Conservation (phyloP, 2,113 vertebrate species). For the Lampris megalopsis region DNA sequence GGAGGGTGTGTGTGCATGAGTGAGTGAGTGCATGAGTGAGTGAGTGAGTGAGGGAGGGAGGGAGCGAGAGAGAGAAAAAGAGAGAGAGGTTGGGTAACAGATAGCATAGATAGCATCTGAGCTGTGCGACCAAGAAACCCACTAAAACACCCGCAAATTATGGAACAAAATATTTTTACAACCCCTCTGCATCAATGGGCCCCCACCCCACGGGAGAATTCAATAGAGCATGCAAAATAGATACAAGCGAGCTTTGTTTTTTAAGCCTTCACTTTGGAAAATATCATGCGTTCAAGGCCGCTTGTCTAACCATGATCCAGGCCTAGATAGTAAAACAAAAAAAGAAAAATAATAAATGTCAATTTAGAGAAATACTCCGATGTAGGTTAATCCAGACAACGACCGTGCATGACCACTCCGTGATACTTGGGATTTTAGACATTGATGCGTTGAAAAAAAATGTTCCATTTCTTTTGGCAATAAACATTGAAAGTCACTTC, state of each 20-base stretch:
- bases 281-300: background rate
- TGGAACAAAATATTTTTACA: no score
- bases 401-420: background rate
- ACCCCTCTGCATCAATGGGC: no score
- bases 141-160: no score
- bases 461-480: background rate
- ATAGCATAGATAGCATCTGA: background rate
- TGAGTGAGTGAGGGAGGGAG: background rate
- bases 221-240: background rate
- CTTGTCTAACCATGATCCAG: background rate
- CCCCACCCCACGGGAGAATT: no score
- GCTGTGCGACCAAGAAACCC: no score
- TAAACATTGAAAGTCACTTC: background rate
- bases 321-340: background rate
- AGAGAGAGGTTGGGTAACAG: background rate
- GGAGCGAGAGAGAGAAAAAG: background rate
- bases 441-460: background rate
- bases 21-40: background rate
- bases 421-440: no score
- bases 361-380: background rate
- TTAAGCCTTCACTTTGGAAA: background rate
- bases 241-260: background rate
- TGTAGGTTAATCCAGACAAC: background rate
- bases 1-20: background rate
- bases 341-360: background rate